Evolutionary conservation across 2,797 vertebrate species (phyloP).

Genomic region (Phrynocephalus vlangalii): DNA sequence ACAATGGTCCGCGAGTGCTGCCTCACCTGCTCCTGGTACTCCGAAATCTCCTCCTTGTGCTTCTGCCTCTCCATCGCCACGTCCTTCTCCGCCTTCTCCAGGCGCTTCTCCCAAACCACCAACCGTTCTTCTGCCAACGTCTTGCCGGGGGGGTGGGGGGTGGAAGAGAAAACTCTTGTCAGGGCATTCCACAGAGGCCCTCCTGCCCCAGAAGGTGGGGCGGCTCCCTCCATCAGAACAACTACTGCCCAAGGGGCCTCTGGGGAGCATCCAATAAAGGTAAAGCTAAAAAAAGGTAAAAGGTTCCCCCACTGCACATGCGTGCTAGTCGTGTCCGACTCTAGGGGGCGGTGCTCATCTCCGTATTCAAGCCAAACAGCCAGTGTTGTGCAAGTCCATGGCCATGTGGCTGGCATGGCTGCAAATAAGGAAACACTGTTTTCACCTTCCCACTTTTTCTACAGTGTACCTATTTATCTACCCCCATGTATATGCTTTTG

Average conservation of each 20-base stretch:
- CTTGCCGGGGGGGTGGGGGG: constrained; percentile 46
- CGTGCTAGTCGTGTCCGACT: no score
- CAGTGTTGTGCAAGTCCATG: no score
- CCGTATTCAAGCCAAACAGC: no score
- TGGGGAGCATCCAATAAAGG: not conserved
- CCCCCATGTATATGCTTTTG: no score
- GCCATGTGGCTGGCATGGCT: no score
- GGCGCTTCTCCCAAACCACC: constrained; percentile 24
- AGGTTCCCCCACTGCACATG: no score
- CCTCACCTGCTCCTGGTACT: constrained; percentile 81
- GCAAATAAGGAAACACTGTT: no score
- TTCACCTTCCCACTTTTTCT: no score
- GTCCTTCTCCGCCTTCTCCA: constrained; percentile 62
- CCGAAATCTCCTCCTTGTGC: constrained; percentile 65
- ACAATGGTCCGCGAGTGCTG: constrained; percentile 84
- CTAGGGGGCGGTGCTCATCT: no score
- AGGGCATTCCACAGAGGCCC: fast-evolving
- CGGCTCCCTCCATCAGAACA: not conserved
- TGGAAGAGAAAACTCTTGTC: not conserved
- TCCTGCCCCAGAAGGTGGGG: not conserved
- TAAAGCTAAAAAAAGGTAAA: no score
- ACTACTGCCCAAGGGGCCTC: no score
- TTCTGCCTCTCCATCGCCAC: constrained; percentile 63
- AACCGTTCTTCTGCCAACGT: constrained; percentile 48
- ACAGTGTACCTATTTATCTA: no score